Percentiles rank a stretch among this genome's conserved stretches.
These are phyloP conservation scores for Camarhynchus parvulus DNA, from an alignment of 2,113 vertebrate genomes.

Conservation along the genomic window DNA sequence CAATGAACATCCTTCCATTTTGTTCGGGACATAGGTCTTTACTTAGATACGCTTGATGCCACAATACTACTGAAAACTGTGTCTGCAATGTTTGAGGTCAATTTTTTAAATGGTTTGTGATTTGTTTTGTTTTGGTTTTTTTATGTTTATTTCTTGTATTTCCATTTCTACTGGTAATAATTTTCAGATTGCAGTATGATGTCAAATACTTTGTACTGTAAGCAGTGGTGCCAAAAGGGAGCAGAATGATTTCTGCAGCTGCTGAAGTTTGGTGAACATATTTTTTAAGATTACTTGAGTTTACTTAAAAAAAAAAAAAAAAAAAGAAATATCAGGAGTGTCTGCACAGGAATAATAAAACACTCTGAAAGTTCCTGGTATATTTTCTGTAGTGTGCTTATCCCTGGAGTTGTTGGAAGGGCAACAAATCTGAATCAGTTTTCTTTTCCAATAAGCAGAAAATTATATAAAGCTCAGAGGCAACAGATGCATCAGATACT, in stretches of 20 bases:
- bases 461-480: not conserved
- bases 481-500: not conserved
- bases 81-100: not conserved
- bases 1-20: not conserved
- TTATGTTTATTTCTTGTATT: not conserved
- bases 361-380: not conserved
- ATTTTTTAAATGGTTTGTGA: not conserved
- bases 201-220: not conserved
- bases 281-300: not conserved
- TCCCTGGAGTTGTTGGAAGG: not conserved
- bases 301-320: not conserved
- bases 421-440: not conserved
- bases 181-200: not conserved
- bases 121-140: not conserved
- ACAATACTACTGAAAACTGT: not conserved
- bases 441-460: not conserved
- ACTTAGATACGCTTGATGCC: not conserved
- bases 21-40: not conserved
- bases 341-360: not conserved
- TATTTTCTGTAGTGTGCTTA: not conserved
- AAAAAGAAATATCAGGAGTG: not conserved
- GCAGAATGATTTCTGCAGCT: not conserved
- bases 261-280: not conserved
- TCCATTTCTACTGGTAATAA: not conserved
- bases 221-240: not conserved